A percentile compares a stretch with the other conserved stretches of the same genome.
These are phyloP conservation scores for Channa argus DNA, from an alignment of 2,113 vertebrate genomes.

Conservation along the genomic window DNA sequence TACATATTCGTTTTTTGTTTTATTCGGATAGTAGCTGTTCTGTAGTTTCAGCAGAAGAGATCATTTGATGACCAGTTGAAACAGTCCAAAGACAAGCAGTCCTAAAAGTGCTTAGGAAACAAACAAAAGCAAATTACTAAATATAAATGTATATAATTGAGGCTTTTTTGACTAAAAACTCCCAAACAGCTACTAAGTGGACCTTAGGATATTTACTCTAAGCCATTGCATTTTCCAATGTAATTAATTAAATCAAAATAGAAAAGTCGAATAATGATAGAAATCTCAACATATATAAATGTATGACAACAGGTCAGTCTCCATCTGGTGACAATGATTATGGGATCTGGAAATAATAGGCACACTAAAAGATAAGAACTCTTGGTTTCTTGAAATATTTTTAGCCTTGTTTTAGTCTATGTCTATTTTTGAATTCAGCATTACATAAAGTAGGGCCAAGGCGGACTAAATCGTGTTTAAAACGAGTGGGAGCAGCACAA, in stretches of 20 bases:
- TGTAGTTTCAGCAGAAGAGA: not conserved
- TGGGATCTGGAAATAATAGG: not conserved
- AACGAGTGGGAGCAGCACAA: slow-evolving; percentile 53
- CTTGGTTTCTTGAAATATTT: not conserved
- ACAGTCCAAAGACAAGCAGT: too few species aligned
- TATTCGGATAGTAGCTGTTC: not conserved
- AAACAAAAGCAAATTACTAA: too few species aligned
- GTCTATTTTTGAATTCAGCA: slow-evolving; percentile 30
- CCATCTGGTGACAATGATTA: not conserved
- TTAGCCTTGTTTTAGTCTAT: not conserved
- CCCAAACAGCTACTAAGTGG: not conserved
- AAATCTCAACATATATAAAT: not conserved
- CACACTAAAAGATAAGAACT: too few species aligned
- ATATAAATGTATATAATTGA: too few species aligned
- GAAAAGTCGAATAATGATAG: not conserved
- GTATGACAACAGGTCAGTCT: not conserved
- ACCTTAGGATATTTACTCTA: not conserved
- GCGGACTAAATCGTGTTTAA: slow-evolving; percentile 30
- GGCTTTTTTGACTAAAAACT: not conserved
- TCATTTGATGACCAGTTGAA: not conserved
- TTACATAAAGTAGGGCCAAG: slow-evolving; percentile 42
- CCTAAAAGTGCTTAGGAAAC: too few species aligned
- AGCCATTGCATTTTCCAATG: too few species aligned
- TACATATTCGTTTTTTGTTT: not conserved
- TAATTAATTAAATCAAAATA: too few species aligned